Conservation (phyloP, 2,888 invertebrate species). For the Drosophila mimica region DNA sequence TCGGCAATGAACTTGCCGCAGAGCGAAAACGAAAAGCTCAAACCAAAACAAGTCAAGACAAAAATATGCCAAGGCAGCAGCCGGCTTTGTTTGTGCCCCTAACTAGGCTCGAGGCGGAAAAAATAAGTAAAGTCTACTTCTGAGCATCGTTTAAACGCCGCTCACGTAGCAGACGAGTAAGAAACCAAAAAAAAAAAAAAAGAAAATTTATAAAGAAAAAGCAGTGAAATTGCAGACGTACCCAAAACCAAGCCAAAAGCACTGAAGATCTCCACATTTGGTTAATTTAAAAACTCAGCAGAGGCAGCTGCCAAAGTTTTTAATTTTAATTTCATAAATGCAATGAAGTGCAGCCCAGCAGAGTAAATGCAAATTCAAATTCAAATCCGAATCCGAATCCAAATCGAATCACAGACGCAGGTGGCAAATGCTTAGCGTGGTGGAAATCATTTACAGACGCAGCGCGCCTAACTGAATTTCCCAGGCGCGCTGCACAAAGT, state of each 20-base stretch:
- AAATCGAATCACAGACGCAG: slow-evolving; percentile 67
- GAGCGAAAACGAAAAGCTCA: slow-evolving; percentile 31
- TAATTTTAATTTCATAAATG: slow-evolving; percentile 77
- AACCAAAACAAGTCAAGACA: slow-evolving; percentile 7
- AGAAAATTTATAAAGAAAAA: not conserved
- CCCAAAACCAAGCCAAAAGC: slow-evolving; percentile 25
- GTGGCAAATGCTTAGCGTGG: slow-evolving; percentile 63
- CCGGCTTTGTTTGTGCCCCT: slow-evolving; percentile 50
- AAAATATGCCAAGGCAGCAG: slow-evolving; percentile 63
- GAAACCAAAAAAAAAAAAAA: slow-evolving; percentile 21
- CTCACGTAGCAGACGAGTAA: slow-evolving; percentile 71
- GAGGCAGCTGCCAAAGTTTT: slow-evolving; percentile 44
- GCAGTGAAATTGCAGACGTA: slow-evolving; percentile 47
- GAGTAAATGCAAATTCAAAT: not conserved
- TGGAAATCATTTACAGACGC: slow-evolving; percentile 67
- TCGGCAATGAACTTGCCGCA: slow-evolving; percentile 82
- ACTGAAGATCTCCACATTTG: slow-evolving; percentile 2
- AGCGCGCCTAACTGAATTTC: slow-evolving; percentile 60
- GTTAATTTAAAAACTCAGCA: slow-evolving; percentile 35
- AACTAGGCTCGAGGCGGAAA: slow-evolving; percentile 55
- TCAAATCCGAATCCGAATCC: slow-evolving; percentile 8
- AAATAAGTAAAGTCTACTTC: slow-evolving; percentile 47
- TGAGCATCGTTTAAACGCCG: slow-evolving; percentile 47
- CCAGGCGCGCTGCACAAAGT: slow-evolving; percentile 31
- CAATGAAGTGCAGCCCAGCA: slow-evolving; percentile 58